Conservation (phyloP, 2,797 vertebrate genomes). For the Etheostoma perlongum region DNA sequence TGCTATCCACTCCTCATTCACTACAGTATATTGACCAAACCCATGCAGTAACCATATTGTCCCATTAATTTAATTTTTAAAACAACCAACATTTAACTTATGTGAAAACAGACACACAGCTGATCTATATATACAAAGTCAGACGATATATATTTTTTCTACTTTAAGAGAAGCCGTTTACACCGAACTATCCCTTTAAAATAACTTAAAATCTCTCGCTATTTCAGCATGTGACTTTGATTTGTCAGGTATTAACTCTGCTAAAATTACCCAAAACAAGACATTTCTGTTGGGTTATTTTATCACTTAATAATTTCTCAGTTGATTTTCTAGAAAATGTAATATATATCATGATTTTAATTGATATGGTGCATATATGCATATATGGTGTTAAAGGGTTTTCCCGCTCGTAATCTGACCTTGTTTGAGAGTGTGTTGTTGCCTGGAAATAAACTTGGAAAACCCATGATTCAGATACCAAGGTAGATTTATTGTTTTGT, state of each 20-base stretch:
- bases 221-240: not conserved
- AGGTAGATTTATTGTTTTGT: not conserved
- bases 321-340: not conserved
- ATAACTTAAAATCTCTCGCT: not conserved
- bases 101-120: constrained; percentile 2
- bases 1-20: too few species aligned
- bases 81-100: not conserved
- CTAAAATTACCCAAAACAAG: not conserved
- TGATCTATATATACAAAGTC: not conserved
- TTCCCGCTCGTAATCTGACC: not conserved
- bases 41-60: too few species aligned
- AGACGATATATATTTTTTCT: not conserved
- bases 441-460: not conserved
- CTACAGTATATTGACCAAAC: too few species aligned
- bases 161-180: not conserved
- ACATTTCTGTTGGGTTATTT: not conserved
- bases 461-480: not conserved
- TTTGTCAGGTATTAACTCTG: not conserved
- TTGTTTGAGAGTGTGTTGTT: not conserved
- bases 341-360: not conserved
- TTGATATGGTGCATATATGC: not conserved
- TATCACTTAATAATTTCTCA: not conserved
- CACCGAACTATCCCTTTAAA: too few species aligned
- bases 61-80: not conserved
- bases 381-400: not conserved